Conservation (phyloP, 2,113 vertebrate species). For the Riparia riparia region DNA sequence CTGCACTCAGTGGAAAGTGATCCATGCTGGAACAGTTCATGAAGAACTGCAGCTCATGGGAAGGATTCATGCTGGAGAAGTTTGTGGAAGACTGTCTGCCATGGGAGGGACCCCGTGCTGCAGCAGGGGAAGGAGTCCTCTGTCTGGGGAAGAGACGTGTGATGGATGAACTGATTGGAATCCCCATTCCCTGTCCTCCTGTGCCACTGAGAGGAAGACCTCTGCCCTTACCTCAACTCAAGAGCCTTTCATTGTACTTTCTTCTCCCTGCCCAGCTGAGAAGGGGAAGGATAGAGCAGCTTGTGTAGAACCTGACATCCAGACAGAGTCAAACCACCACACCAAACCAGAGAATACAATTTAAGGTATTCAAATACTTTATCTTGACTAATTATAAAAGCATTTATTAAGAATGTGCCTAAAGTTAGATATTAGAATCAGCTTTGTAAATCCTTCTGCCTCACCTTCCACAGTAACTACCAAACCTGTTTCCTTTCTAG, state of each 20-base stretch:
- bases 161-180: neutral
- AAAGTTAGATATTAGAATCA: neutral
- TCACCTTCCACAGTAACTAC: neutral
- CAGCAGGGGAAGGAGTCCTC: neutral
- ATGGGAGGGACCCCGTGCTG: neutral
- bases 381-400: neutral
- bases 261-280: neutral
- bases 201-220: neutral
- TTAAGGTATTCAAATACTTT: neutral
- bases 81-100: neutral
- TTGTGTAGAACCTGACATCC: neutral
- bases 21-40: neutral
- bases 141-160: rapidly evolving
- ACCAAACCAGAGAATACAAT: neutral
- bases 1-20: neutral
- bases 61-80: neutral
- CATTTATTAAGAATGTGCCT: neutral
- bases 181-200: neutral
- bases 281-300: neutral
- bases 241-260: neutral
- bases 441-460: neutral
- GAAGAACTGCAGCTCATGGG: neutral
- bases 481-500: neutral
- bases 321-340: neutral
- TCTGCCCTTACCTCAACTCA: too few relatives aligned